phyloP scores from a whole-genome alignment of 2,113 vertebrate genomes.

The Dromiciops gliroides region DNA sequence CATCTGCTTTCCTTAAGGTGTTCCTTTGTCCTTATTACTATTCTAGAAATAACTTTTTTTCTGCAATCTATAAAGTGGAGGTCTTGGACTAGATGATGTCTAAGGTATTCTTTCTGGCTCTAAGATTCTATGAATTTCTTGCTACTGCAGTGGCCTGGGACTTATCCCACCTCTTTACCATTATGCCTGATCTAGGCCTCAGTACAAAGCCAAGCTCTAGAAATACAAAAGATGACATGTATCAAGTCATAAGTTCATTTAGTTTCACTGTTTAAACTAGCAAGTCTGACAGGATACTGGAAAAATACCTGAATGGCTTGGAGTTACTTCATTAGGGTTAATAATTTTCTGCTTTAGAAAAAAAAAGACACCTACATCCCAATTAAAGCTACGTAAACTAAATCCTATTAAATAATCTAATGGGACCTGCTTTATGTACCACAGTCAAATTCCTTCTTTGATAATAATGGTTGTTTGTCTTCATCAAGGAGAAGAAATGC shows the following conservation, averaged over 20 bases:
- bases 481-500: neutral
- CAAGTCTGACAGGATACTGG: slow-evolving; percentile 56
- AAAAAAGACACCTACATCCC: neutral
- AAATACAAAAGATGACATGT: neutral
- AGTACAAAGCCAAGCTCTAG: neutral
- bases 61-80: neutral
- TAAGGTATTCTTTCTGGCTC: neutral
- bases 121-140: neutral
- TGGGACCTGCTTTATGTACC: neutral
- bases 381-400: neutral
- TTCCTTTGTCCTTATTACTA: neutral
- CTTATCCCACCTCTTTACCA: neutral
- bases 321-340: slow-evolving; percentile 29
- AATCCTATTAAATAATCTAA: neutral
- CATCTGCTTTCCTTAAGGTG: neutral
- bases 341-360: slow-evolving; percentile 30
- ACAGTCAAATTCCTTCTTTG: neutral
- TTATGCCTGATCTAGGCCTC: neutral
- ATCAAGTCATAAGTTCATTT: slow-evolving; percentile 2
- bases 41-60: neutral
- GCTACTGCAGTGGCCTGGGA: neutral
- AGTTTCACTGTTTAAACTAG: slow-evolving; percentile 37
- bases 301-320: slow-evolving; percentile 20
- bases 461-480: neutral
- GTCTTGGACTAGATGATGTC: neutral